phyloP scores from a whole-genome alignment of 2,113 vertebrate genomes.

The Trichechus manatus region DNA sequence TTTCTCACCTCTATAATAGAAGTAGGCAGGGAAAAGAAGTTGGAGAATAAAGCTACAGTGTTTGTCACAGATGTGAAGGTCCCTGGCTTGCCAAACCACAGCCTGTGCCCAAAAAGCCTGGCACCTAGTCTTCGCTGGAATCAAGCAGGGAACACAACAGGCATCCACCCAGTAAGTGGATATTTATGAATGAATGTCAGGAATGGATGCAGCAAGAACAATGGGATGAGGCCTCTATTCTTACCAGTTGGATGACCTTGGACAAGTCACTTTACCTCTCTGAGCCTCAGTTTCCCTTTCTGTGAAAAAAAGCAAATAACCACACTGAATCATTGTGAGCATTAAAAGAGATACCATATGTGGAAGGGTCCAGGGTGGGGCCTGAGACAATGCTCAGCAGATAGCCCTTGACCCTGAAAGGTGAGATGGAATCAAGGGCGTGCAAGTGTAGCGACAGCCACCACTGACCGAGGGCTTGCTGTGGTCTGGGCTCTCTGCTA shows the following conservation, averaged over 20 bases:
- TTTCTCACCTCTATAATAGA: background rate
- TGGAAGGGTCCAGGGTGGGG: too few relatives aligned
- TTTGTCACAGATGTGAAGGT: background rate
- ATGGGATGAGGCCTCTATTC: background rate
- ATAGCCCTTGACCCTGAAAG: background rate
- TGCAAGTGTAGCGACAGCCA: background rate
- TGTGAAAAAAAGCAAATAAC: background rate
- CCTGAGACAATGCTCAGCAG: background rate
- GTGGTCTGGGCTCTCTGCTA: background rate
- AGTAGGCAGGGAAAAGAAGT: fast-evolving
- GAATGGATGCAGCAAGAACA: background rate
- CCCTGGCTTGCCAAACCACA: background rate
- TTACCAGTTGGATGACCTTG: fast-evolving
- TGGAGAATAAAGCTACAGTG: background rate
- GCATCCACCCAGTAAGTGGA: background rate
- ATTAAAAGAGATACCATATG: background rate
- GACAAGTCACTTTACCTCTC: background rate
- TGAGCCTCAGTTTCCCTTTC: background rate
- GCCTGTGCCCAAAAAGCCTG: background rate
- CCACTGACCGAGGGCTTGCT: background rate
- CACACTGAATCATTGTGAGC: background rate
- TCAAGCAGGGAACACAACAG: background rate
- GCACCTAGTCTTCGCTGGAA: background rate
- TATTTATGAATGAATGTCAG: background rate
- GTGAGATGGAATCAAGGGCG: background rate